A percentile compares a stretch with the other conserved stretches of the same genome.
These are phyloP conservation scores for Sebastes variabilis DNA, from an alignment of 2,797 vertebrate genomes.

Conservation along the genomic window DNA sequence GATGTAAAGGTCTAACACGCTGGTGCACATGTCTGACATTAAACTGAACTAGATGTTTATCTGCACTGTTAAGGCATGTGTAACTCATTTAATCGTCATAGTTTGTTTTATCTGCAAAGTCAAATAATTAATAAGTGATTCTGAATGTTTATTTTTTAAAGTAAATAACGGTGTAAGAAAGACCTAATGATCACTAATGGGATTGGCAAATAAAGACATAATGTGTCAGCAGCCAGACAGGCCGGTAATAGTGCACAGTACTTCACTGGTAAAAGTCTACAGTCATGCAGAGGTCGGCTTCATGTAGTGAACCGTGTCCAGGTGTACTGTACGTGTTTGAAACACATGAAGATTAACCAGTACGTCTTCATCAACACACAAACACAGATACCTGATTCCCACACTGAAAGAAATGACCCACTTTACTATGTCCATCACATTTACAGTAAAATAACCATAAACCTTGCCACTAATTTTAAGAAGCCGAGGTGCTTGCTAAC, in stretches of 20 bases:
- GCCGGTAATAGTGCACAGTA: background rate
- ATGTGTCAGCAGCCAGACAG: background rate
- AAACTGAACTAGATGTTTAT: background rate
- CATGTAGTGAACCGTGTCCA: background rate
- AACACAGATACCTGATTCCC: background rate
- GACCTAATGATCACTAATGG: background rate
- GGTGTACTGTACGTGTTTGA: background rate
- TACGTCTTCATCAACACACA: background rate
- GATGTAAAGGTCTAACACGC: constrained; percentile 17
- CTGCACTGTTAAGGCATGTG: background rate
- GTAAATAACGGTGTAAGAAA: background rate
- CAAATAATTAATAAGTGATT: background rate
- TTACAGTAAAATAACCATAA: background rate
- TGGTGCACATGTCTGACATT: background rate
- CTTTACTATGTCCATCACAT: no score
- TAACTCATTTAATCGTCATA: background rate
- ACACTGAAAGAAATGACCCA: background rate
- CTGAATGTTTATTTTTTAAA: background rate
- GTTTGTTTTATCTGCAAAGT: background rate
- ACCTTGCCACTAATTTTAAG: background rate
- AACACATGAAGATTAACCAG: background rate
- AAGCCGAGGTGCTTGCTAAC: background rate
- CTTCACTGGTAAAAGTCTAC: background rate
- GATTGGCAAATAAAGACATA: background rate
- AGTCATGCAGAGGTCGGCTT: background rate